Evolutionary conservation across 37 sponge, comb jelly and placozoan species (phyloP), one percentile per base, ranked within the genome.

Genomic region (Petrosia ficiformis): DNA sequence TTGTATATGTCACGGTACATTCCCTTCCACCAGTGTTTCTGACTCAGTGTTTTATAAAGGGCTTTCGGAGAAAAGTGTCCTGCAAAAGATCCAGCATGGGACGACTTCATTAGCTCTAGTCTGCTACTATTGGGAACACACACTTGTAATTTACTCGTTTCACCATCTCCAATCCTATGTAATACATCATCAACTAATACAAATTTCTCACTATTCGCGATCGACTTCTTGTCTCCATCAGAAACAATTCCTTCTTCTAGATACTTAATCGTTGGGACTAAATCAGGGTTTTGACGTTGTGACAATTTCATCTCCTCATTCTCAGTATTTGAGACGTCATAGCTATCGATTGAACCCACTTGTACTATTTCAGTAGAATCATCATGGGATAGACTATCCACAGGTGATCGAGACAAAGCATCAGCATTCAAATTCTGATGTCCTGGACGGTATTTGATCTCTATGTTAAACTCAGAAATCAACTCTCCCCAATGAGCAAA

Each of bases 11-110:
- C 80, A n/a, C 60, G 48, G 3, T 59, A 42, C 71, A 80, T 58
- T 5, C 72, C 72, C 3, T 73, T 65, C 82, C 82, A 82, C 82
- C 82, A 82, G 29, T 74, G 74, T 25, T 26, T 59, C 6, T 59
- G 37, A 25, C 42, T n/a, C 30, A 74, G 65, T 1, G 56, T 42
- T 19, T 25, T 29, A 67, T 82, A 73, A 37, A 73, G 22, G 2
- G 43, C 67, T 4, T 57, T 25, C 30, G n/a, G 25, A n/a, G 28
- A 61, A 22, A 61, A 61, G 32, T 42, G 32, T 56, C 59, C 72
- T 4, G 82, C 67, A 74, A 82, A 82, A 39, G 66, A 66, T 0
- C 82, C 82, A 37, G 68, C 6, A 29, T 22, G 63, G n/a, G 63
- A 24, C 6, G 22, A 5, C 22, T 11, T n/a, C 5, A 61, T 5